phyloP scores from a whole-genome alignment of 2,888 invertebrate genomes.

The Nemapogon koenigi region DNA sequence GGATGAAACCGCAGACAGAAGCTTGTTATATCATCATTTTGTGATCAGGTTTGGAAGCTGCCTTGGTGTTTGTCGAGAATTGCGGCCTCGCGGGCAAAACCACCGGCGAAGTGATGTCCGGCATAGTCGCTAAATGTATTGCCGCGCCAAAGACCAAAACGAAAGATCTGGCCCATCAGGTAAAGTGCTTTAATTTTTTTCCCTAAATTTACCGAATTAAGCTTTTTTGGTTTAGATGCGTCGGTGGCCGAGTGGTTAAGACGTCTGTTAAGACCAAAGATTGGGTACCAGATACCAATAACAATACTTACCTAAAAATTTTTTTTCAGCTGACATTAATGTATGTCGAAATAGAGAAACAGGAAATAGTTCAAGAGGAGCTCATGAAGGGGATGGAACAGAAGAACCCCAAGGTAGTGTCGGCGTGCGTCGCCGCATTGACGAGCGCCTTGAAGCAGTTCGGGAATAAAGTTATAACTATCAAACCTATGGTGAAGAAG shows the following conservation, averaged over 20 bases:
- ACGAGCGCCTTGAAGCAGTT: constrained; percentile 85
- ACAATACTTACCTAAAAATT: too few species aligned
- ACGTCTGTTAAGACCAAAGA: too few species aligned
- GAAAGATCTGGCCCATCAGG: constrained; percentile 87
- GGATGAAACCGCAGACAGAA: too few species aligned
- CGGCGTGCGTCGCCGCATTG: constrained; percentile 80
- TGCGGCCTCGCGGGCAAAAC: constrained; percentile 87
- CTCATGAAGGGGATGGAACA: constrained; percentile 92
- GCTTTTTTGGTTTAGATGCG: too few species aligned
- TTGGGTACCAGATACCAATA: too few species aligned
- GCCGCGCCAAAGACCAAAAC: constrained; percentile 91
- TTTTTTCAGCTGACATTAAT: constrained; percentile 81
- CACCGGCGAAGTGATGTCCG: constrained; percentile 86
- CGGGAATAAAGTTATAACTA: constrained; percentile 87
- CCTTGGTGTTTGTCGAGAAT: constrained; percentile 89
- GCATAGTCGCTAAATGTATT: constrained; percentile 90
- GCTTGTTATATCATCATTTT: too few species aligned
- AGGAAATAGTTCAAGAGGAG: constrained; percentile 88
- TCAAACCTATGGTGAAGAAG: constrained; percentile 90
- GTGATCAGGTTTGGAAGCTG: constrained; percentile 75
- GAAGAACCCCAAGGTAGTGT: constrained; percentile 95
- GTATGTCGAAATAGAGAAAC: constrained; percentile 96
- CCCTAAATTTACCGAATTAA: too few species aligned
- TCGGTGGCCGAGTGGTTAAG: too few species aligned
- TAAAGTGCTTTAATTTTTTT: constrained; percentile 17